Base-by-base conservation (phyloP, 2,797 vertebrate genomes). In the Onychomys torridus region DNA sequence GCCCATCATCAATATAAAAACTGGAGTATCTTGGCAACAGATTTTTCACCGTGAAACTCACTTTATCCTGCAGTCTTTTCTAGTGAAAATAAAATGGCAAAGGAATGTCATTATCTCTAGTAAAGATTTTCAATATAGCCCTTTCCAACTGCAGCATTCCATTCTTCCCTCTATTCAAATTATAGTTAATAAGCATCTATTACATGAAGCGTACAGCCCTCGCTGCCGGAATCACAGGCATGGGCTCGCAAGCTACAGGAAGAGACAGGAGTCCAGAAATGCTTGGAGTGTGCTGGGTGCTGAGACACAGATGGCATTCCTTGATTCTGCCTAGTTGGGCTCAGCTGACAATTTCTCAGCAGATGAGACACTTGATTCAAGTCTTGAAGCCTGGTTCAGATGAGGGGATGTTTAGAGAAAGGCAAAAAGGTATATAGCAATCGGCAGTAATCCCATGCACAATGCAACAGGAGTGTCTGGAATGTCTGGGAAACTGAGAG, bases 41-140 rank as follows among this genome's bases (percentile, higher is more conserved):
- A 12, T 40, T 94, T 91, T 96, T 95, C 40, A 94, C 27, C 97
- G 61, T 34, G 76, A 85, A 32, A 92, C 43, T 94, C 76, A 59
- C 90, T 69, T 93, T 94, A 83, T 9, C 95, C 37, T 46, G 89
- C 59, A 61, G 34, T 77, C 63, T 92, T 96, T 90, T 93, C 77
- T 77, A 95, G 29, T 9, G 93, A 69, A 92, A 94, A 88, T 91
- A 93, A 96, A 96, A 95, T 49, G 77, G 59, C 85, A 94, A 85
- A 90, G 84, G 25, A 90, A 93, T 29, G 79, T 96, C 73, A 91
- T 96, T 90, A 95, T n/a, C 96, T 55, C 63, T 6, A 43, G 57
- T 63, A 69, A 93, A 94, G 76, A 97, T 43, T 96, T 97, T 84
- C 94, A 91, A 79, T 46, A 27, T 6, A 59, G 32, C 40, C 93